Percentiles rank a stretch among this genome's conserved stretches.
Conservation (phyloP, 2,797 vertebrate genomes). For the Nannoperca obscura region DNA sequence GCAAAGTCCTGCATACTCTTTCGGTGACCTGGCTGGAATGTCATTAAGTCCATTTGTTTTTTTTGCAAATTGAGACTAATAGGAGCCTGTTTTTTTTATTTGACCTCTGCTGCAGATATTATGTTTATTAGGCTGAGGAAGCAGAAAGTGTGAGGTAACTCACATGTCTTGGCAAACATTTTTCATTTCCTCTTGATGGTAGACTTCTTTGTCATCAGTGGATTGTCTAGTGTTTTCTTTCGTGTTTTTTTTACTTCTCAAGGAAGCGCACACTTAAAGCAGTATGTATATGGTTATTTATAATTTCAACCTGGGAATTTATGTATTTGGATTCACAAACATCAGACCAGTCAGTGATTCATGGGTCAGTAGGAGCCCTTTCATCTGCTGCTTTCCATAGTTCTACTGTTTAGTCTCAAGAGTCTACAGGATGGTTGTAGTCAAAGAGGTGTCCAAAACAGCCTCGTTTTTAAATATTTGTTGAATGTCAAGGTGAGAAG, state of each 20-base stretch:
- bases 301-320: neutral
- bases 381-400: constrained; percentile 5
- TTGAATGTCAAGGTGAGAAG: constrained; percentile 26
- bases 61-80: constrained; percentile 18
- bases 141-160: neutral
- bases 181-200: neutral
- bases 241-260: neutral
- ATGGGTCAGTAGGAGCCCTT: constrained; percentile 13
- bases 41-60: neutral
- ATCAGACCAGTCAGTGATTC: neutral
- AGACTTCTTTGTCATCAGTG: neutral
- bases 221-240: neutral
- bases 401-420: constrained; percentile 3
- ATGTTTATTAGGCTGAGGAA: constrained; percentile 13
- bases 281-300: neutral
- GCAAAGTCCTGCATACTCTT: neutral
- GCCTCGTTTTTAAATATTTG: constrained; percentile 16
- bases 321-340: constrained; percentile 12
- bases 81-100: constrained; percentile 18
- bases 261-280: neutral
- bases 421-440: neutral
- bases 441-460: neutral
- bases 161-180: neutral
- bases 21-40: neutral
- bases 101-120: constrained; percentile 8